Base-by-base conservation (phyloP, 2,797 vertebrate species). In the Rhinatrema bivittatum region DNA sequence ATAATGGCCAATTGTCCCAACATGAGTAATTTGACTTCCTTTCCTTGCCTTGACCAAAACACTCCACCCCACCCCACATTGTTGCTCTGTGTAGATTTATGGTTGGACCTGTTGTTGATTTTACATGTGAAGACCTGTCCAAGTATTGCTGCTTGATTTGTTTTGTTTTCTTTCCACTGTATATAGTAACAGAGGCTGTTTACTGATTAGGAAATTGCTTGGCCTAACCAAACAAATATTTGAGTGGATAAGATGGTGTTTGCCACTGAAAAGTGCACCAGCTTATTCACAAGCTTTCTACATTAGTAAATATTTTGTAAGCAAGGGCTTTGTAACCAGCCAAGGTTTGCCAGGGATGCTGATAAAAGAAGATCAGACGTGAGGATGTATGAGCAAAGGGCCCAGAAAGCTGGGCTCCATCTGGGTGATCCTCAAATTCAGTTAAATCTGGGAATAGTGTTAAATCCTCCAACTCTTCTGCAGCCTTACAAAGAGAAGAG, bases 121-220 rank as follows among this genome's bases (percentile, higher is more conserved):
- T 31, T 46, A 49, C 76, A 78, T 77, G 80, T 65, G 54, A 38
- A 61, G 77, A 62, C 77, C 55, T 83, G 80, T 53, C 62, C 23
- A 40, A 20, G 16, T n/a, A 25, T 28, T 32, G 28, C 35, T 27
- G 20, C n/a, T n/a, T n/a, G n/a, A n/a, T n/a, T n/a, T n/a, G 11
- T 23, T 56, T 13, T 39, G 47, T 61, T 64, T 32, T 40, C 45
- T 15, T 26, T 49, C 53, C 42, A 76, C 23, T 42, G 79, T 55
- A 70, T 81, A 77, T 78, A 84, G 80, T 53, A 75, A 84, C 78
- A 15, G 39, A 6, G 51, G 50, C 53, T 70, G 50, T 64, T 76
- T 68, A 60, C 48, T 50, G 68, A 28, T 46, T 30, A 26, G 17
- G 22, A 34, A 57, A 39, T 37, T 47, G 51, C 52, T 39, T 37